Base-by-base conservation (phyloP, 2,888 invertebrate genomes). In the Agonopterix heracliana region DNA sequence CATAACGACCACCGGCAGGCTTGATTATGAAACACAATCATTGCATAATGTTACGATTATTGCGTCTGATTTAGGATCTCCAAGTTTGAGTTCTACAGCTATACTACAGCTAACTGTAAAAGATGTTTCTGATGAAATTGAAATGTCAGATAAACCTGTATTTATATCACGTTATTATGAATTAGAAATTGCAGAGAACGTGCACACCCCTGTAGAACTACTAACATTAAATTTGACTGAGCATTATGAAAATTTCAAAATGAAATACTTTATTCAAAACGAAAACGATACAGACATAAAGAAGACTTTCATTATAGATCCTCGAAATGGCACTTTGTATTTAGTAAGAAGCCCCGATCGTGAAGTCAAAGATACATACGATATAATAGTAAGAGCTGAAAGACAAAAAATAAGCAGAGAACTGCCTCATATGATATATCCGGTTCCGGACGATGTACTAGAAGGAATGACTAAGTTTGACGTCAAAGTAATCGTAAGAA, bases 11-110 rank as follows among this genome's bases (percentile, higher is more conserved):
- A 91, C 93, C 1, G 91, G 92, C 0, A 91, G 91, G 65, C 78
- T 95, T 43, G 93, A 95, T 65, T 95, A 92, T 68, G 95, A 95
- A 78, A 87, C 78, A 26, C 90, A 92, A 62, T 86, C 86, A 26
- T 73, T 88, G 2, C 91, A 96, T 65, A 95, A 96, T 67, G 87
- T 96, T 1, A 94, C 95, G 0, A 91, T 96, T 1, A 90, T 95
- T 1, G 96, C 96, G 0, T 95, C 95, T 1, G 96, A 97, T 80
- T 88, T 96, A 48, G 96, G 96, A 0, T 94, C 93, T 40, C 96
- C 96, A 0, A 93, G 95, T 61, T 82, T 95, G 2, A 95, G 94
- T 51, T 93, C 96, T 0, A 94, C 94, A 0, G 96, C 96, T 1
- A 71, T 95, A 38, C 78, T 95, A 9, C 81, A 93, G 46, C 88